Evolutionary conservation across 2,888 invertebrate species (phyloP), one percentile per base, ranked within the genome.

Genomic region (Lomographa bimaculata): DNA sequence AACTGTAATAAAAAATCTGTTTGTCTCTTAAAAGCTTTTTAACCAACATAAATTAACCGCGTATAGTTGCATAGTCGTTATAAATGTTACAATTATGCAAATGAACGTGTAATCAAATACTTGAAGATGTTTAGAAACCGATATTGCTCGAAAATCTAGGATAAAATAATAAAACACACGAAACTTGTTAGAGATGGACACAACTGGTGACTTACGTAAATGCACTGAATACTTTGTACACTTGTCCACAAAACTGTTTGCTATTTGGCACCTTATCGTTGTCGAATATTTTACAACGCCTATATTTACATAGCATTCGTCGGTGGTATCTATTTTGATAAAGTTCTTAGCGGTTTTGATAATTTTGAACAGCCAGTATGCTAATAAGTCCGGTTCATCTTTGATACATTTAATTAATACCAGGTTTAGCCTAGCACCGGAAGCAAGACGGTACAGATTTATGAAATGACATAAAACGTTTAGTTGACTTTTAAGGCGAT

Each of bases 91-190:
- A 54, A 52, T 54, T 62, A 60, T 58, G 57, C 48, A 49, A 57
- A 60, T 60, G 28, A 43, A 23, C 42, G 39, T 55, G 59, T 60
- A 60, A 55, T 60, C 57, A 50, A 61, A 63, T 54, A 64, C 51
- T 62, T 54, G 56, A 52, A 52, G 44, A 49, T 29, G 59, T 67
- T 69, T 70, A 63, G 66, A 65, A 64, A 64, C 58, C 63, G 60
- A 71, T 71, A 69, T 62, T 62, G 64, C 53, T 64, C 60, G 48
- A 53, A 55, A 67, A 75, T 67, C 65, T 75, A 73, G 76, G 72
- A 76, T 77, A 66, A 59, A 56, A 75, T 69, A 77, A 76, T 78
- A 79, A 72, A 67, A 66, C 63, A 68, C 63, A 51, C 25, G 21
- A 63, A 73, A 71, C 62, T 57, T 60, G 70, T 66, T 60, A 24